A percentile compares a stretch with the other conserved stretches of the same genome.
Evolutionary conservation across 2,113 vertebrate genomes (phyloP).

Genomic region (Rhabdornis inornatus): DNA sequence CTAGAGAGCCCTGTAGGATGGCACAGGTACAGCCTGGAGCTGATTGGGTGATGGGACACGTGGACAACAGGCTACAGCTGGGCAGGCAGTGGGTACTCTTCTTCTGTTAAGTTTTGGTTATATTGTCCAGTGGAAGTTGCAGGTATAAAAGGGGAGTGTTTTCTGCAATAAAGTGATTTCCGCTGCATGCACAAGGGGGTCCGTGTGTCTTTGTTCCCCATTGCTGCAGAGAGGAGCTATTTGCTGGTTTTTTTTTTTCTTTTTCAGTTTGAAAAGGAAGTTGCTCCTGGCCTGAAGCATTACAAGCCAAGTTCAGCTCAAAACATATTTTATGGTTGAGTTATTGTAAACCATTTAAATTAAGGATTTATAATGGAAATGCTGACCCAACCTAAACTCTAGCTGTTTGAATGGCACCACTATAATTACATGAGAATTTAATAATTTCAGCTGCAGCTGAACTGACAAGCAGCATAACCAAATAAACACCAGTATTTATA

Average conservation of each 20-base stretch:
- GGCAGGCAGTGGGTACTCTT: too few species aligned
- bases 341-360: slow-evolving; percentile 20
- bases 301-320: neutral
- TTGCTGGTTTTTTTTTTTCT: neutral
- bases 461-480: neutral
- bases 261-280: neutral
- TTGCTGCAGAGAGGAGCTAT: neutral
- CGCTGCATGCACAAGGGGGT: neutral
- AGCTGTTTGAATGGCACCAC: slow-evolving; percentile 13
- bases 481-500: slow-evolving; percentile 20
- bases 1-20: too few species aligned
- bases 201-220: neutral
- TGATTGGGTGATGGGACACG: too few species aligned
- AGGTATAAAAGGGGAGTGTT: too few species aligned
- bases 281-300: neutral
- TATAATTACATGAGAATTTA: slow-evolving; percentile 63
- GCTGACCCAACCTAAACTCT: slow-evolving; percentile 36
- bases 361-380: slow-evolving; percentile 49
- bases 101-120: too few species aligned
- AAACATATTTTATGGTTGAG: slow-evolving; percentile 2
- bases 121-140: too few species aligned
- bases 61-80: too few species aligned
- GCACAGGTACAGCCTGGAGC: too few species aligned
- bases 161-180: neutral
- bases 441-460: slow-evolving; percentile 57